A percentile compares a stretch with the other conserved stretches of the same genome.
Evolutionary conservation across 2,113 vertebrate species (phyloP).

Genomic region (Sapajus apella): DNA sequence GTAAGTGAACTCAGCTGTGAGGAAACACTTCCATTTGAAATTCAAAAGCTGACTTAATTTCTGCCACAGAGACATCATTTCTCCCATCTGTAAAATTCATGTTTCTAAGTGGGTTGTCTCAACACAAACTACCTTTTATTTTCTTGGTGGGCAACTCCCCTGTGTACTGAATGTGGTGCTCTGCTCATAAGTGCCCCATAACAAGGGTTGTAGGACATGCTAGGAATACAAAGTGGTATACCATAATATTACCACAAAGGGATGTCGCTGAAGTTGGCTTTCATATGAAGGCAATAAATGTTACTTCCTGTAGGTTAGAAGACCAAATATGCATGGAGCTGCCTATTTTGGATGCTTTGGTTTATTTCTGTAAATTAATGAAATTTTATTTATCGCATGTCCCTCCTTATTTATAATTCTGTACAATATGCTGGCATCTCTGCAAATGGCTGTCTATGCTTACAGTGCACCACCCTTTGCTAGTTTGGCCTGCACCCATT

Average conservation of each 20-base stretch:
- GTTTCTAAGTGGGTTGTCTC: not conserved
- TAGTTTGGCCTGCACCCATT: not conserved
- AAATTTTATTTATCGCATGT: not conserved
- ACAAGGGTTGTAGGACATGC: not conserved
- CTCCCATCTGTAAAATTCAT: not conserved
- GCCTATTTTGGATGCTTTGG: not conserved
- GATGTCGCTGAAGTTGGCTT: not conserved
- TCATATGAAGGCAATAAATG: not conserved
- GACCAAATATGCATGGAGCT: not conserved
- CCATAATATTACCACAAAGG: not conserved
- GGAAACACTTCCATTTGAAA: conserved; percentile 44
- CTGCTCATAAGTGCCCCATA: not conserved
- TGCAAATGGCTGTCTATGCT: not conserved
- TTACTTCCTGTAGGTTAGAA: not conserved
- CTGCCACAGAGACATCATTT: not conserved
- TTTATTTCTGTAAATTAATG: conserved; percentile 37
- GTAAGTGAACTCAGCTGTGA: conserved; percentile 43
- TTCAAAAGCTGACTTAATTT: conserved; percentile 38
- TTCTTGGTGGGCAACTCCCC: not conserved
- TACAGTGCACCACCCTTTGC: not conserved
- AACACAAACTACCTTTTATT: not conserved
- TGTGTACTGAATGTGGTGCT: accelerated
- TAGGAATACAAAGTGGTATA: not conserved
- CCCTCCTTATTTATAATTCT: not conserved
- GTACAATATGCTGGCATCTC: not conserved